Base-by-base conservation (phyloP, 2,888 invertebrate genomes). In the Hoplodrina ambigua region DNA sequence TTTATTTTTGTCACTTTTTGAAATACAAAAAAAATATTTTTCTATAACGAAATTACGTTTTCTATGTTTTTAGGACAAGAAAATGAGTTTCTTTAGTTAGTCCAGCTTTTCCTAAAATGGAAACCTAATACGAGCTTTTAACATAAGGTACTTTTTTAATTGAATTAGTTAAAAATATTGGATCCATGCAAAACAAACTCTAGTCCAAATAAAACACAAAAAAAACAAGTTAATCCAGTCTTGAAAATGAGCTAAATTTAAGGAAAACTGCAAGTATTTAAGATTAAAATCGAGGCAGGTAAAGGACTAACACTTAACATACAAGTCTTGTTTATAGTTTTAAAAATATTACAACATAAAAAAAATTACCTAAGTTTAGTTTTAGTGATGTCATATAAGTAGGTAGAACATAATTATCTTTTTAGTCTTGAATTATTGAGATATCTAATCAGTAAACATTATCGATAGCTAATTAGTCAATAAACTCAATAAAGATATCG, bases 381-480 rank as follows among this genome's bases (percentile, higher is more conserved):
- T 52, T 11, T 19, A 33, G 41, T 58, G 41, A 54, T 53, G 49
- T 49, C 63, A 56, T 57, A 25, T n/a, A 15, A 67, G 17, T 6
- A 55, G 2, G 5, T 57, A 30, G 17, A 46, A 46, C 17, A 46
- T 46, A 41, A 41, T 11, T 41, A 41, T 41, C 13, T 41, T 41
- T 41, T 4, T 41, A 62, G 17, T 50, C 7, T 37, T 37, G 37
- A 20, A 64, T 78, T 63, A 30, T 65, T 56, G 54, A 69, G 63
- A 69, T 64, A 70, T 69, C 60, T 58, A 63, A 72, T 78, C 66
- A 56, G 15, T 37, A 10, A 41, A 46, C 6, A 44, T 61, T 69
- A 30, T 58, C 50, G 50, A 69, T 53, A 77, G 8, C 65, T 69
- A 80, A 69, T 69, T 67, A 58, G 67, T 69, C 63, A 70, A 69